Evolutionary conservation across 2,888 invertebrate genomes (phyloP).

Genomic region (Xiphydria camelus): DNA sequence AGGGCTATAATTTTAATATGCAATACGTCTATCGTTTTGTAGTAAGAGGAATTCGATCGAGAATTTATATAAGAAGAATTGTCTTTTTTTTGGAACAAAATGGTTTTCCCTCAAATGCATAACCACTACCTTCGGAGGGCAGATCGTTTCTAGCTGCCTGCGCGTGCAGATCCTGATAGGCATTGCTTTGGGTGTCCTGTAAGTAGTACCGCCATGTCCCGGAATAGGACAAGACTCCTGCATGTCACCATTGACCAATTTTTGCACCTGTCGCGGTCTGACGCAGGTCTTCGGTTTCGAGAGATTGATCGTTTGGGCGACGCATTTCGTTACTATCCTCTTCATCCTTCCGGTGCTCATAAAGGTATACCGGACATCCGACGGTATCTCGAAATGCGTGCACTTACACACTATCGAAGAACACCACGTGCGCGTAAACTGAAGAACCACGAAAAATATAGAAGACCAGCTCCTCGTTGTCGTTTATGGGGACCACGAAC

Average conservation of each 20-base stretch:
- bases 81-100: too few species aligned
- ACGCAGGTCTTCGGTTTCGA: constrained; percentile 42
- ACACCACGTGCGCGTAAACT: too few species aligned
- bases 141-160: constrained; percentile 41
- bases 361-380: background rate
- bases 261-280: constrained; percentile 32
- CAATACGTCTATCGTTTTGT: too few species aligned
- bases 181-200: constrained; percentile 35
- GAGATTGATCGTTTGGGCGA: constrained; percentile 46
- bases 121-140: constrained; percentile 37
- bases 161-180: constrained; percentile 54
- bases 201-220: constrained; percentile 6
- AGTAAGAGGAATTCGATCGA: too few species aligned
- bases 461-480: too few species aligned
- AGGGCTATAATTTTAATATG: too few species aligned
- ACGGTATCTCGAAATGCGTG: too few species aligned
- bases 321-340: constrained; percentile 30
- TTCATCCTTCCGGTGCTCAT: constrained; percentile 34
- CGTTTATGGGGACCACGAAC: too few species aligned
- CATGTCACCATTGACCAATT: constrained; percentile 29
- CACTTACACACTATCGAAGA: too few species aligned
- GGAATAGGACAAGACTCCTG: constrained; percentile 23
- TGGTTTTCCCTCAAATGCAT: too few species aligned
- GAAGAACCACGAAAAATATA: too few species aligned
- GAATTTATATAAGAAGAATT: too few species aligned